phyloP scores from a whole-genome alignment of 1,140 invertebrate genomes.

The Luehdorfia chinensis region DNA sequence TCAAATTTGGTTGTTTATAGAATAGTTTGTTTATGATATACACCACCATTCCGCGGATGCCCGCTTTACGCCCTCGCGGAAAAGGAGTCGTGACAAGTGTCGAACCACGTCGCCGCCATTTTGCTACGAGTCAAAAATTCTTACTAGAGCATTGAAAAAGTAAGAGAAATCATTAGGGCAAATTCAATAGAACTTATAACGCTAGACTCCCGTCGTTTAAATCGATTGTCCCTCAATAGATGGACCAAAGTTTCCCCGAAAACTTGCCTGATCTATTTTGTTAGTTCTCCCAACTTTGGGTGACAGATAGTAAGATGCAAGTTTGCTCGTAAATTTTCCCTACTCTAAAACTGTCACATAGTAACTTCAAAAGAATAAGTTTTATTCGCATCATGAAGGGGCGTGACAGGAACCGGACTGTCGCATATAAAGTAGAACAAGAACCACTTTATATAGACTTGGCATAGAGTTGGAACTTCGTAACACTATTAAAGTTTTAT shows the following conservation, averaged over 20 bases:
- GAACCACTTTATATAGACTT: conserved; percentile 8
- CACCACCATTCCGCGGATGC: too few species aligned
- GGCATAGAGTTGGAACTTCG: conserved; percentile 3
- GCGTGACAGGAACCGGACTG: conserved; percentile 20
- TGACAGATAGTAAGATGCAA: conserved; percentile 23
- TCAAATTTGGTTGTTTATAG: too few species aligned
- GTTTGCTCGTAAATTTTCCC: conserved; percentile 24
- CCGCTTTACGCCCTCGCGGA: too few species aligned
- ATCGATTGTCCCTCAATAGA: conserved; percentile 26
- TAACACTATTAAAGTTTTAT: too few species aligned
- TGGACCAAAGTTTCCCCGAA: conserved; percentile 19
- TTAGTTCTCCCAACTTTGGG: conserved; percentile 15
- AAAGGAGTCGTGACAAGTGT: too few species aligned
- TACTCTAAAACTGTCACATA: conserved; percentile 19
- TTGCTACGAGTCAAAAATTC: too few species aligned
- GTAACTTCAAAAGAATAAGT: conserved; percentile 23
- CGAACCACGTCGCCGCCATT: too few species aligned
- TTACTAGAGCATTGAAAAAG: neutral
- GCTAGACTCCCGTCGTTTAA: conserved; percentile 20
- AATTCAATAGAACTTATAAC: conserved; percentile 21
- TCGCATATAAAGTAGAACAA: conserved; percentile 19
- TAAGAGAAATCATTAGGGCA: conserved; percentile 15
- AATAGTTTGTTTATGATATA: too few species aligned
- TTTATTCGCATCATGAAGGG: conserved; percentile 15
- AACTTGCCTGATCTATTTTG: conserved; percentile 20